phyloP scores from a whole-genome alignment of 2,888 invertebrate genomes.

The Dicycla oo region DNA sequence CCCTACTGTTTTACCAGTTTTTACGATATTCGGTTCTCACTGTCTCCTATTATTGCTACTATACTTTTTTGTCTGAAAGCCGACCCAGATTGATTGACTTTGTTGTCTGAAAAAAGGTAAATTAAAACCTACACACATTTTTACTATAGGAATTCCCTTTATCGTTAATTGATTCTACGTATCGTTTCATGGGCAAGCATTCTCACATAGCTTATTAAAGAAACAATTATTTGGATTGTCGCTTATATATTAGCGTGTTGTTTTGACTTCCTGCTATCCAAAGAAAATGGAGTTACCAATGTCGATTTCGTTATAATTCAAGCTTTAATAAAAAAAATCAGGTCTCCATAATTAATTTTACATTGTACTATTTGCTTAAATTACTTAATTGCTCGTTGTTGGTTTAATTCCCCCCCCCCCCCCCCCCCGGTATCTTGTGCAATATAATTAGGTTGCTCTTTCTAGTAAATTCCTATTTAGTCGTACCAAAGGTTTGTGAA shows the following conservation, averaged over 20 bases:
- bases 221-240: slow-evolving; percentile 39
- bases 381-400: slow-evolving; percentile 43
- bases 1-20: slow-evolving; percentile 24
- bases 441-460: slow-evolving; percentile 42
- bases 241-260: slow-evolving; percentile 39
- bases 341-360: slow-evolving; percentile 59
- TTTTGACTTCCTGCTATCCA: slow-evolving; percentile 46
- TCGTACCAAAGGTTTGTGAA: slow-evolving; percentile 1
- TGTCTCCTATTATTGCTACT: slow-evolving; percentile 26
- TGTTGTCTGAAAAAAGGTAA: slow-evolving; percentile 21
- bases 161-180: slow-evolving; percentile 25
- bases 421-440: slow-evolving; percentile 22
- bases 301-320: slow-evolving; percentile 21
- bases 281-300: slow-evolving; percentile 34
- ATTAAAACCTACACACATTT: slow-evolving; percentile 24
- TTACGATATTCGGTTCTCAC: slow-evolving; percentile 34
- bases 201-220: slow-evolving; percentile 31
- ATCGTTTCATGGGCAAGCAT: slow-evolving; percentile 23
- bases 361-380: slow-evolving; percentile 41
- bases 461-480: slow-evolving; percentile 25
- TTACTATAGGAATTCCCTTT: slow-evolving; percentile 10
- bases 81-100: too few relatives aligned
- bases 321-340: too few relatives aligned
- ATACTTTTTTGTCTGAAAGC: slow-evolving; percentile 22
- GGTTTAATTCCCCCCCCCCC: slow-evolving; percentile 45